Base-by-base conservation (phyloP, 2,888 invertebrate genomes). In the Caradrina kadenii region DNA sequence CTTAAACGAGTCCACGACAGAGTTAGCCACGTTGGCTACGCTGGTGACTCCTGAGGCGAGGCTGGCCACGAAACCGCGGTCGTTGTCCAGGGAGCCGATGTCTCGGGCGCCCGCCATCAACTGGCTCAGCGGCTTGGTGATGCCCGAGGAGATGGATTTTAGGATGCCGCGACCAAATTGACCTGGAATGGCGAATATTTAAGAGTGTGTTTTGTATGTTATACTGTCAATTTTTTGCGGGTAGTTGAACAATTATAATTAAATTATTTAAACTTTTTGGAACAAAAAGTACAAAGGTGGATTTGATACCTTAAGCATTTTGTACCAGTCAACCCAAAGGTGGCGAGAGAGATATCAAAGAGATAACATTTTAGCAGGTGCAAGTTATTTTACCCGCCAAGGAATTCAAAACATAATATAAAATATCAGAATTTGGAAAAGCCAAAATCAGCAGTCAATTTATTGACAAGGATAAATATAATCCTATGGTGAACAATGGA, bases 41-140 rank as follows among this genome's bases (percentile, higher is more conserved):
- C 93, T 95, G 76, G 91, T 91, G 17, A 94, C 93, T 0, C 95
- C 93, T 0, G 95, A 92, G 0, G 93, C 93, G 52, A 96, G 81
- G 50, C 94, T 94, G 71, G 87, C 85, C 73, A 97, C 94, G 84
- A 96, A 96, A 4, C 96, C 95, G 13, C 96, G 93, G 89, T 97
- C 97, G 35, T 96, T 96, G 91, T 97, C 97, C 86, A 97, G 88
- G 4, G 97, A 97, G 1, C 97, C 97, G 22, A 96, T 95, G 82
- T 96, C 96, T 1, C 90, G 83, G 31, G 88, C 94, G 0, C 97
- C 95, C 0, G 96, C 94, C 95, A 97, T 97, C 72, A 97, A 90
- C 84, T 96, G 95, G 55, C 96, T 97, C 26, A 97, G 94, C 0
- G 96, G 94, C 73, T 95, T 94, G 89, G 90, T 89, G 42, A 96